phyloP scores from a whole-genome alignment of 2,113 vertebrate genomes.

The Salvelinus fontinalis region DNA sequence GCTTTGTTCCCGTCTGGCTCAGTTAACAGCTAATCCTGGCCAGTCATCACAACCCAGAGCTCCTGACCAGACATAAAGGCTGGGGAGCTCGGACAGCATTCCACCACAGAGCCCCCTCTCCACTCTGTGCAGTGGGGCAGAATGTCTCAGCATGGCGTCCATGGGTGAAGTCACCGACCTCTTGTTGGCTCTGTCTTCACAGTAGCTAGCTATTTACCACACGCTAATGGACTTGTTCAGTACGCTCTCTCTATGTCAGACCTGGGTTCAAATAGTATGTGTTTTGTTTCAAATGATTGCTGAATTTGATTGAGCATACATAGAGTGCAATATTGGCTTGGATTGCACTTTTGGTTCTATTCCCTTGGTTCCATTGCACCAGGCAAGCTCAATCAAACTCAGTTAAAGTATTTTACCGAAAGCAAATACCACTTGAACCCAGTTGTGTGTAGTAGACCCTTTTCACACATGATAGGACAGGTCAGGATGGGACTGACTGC shows the following conservation, averaged over 20 bases:
- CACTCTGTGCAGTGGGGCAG: background rate
- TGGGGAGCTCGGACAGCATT: conserved; percentile 45
- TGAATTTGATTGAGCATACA: no score
- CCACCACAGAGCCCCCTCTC: conserved; percentile 24
- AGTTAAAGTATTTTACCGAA: background rate
- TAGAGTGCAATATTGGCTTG: conserved; percentile 1
- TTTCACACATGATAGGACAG: background rate
- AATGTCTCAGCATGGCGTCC: conserved; percentile 2
- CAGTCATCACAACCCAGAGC: conserved; percentile 36
- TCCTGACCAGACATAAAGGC: conserved; percentile 33
- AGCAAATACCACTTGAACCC: background rate
- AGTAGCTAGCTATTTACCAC: background rate
- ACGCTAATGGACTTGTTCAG: no score
- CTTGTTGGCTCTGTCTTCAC: background rate
- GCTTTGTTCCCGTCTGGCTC: conserved; percentile 24
- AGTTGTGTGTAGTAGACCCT: no score
- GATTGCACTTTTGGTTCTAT: conserved; percentile 11
- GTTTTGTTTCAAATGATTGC: background rate
- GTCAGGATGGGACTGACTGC: background rate
- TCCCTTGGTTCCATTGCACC: background rate
- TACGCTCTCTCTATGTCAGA: background rate
- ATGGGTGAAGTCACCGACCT: conserved; percentile 9
- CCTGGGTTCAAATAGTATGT: background rate
- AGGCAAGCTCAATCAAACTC: background rate
- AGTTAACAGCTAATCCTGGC: conserved; percentile 39